phyloP scores from a whole-genome alignment of 2,797 vertebrate genomes.

The Cetoscarus ocellatus region DNA sequence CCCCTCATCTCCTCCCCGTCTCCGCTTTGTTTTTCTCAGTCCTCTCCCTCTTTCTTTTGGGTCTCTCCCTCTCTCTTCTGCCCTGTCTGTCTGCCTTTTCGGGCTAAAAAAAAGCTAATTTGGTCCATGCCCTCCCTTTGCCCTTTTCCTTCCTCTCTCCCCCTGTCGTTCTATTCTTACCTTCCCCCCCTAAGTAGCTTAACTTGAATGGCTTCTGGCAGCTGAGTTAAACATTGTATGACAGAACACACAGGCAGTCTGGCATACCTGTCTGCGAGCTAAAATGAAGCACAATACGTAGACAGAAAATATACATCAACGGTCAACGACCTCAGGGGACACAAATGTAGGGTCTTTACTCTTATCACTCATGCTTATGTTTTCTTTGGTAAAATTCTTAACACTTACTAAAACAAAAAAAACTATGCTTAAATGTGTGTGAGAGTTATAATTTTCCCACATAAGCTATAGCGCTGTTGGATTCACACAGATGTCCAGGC shows the following conservation, averaged over 20 bases:
- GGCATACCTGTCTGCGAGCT: slow-evolving; percentile 49
- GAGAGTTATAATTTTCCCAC: neutral
- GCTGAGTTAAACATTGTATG: slow-evolving; percentile 61
- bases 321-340: slow-evolving; percentile 1
- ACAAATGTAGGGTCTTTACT: neutral
- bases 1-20: slow-evolving; percentile 28
- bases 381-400: neutral
- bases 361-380: neutral
- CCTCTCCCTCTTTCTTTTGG: slow-evolving; percentile 1
- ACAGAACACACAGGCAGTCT: slow-evolving; percentile 49
- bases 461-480: neutral
- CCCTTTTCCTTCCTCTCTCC: slow-evolving; percentile 49
- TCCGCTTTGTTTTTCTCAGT: slow-evolving; percentile 24
- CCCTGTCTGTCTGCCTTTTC: slow-evolving; percentile 22
- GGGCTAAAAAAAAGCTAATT: slow-evolving; percentile 49
- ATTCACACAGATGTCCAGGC: slow-evolving; percentile 10
- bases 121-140: slow-evolving; percentile 48
- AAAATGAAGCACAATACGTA: neutral
- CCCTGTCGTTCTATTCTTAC: slow-evolving; percentile 62
- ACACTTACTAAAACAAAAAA: neutral
- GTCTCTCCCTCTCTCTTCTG: neutral
- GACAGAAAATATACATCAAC: slow-evolving; percentile 19
- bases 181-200: slow-evolving; percentile 68
- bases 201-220: slow-evolving; percentile 62
- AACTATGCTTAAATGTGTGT: neutral